These are phyloP conservation scores for Himantopus leucocephalus DNA, from an alignment of 2,113 vertebrate genomes.

Conservation along the genomic window DNA sequence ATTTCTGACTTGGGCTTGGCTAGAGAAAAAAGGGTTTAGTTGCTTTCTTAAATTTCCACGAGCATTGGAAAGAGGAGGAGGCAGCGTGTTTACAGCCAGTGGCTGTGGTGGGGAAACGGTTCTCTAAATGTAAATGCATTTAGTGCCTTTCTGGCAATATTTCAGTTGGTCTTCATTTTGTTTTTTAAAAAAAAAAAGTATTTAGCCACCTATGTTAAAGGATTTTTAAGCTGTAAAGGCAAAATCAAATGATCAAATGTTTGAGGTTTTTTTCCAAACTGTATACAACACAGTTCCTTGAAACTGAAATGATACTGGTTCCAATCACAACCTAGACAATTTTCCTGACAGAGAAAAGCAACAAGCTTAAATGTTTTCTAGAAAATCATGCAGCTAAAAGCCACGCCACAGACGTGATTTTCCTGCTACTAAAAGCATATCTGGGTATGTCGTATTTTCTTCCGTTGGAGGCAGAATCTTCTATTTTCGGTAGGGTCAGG, in stretches of 20 bases:
- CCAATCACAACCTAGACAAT: background rate
- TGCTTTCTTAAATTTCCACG: background rate
- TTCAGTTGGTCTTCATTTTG: background rate
- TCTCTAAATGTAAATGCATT: background rate
- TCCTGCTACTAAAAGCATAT: background rate
- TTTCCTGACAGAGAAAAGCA: background rate
- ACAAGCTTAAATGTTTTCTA: background rate
- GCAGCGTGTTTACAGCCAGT: background rate
- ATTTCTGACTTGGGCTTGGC: slow-evolving; percentile 48
- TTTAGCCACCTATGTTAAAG: background rate
- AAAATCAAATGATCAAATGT: background rate
- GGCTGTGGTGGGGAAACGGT: background rate
- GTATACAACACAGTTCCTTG: background rate
- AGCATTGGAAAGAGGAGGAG: background rate
- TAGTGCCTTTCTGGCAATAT: background rate
- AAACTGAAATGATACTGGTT: background rate
- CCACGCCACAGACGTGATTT: background rate
- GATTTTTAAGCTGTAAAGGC: background rate
- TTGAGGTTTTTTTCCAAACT: background rate
- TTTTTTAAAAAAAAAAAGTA: background rate
- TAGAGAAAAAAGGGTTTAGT: background rate
- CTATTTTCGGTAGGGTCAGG: background rate
- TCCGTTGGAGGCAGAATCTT: background rate
- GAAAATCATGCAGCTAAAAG: background rate
- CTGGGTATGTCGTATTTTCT: background rate